These are phyloP conservation scores for Chaetodon trifasciatus DNA, from an alignment of 2,797 vertebrate genomes.

Conservation along the genomic window DNA sequence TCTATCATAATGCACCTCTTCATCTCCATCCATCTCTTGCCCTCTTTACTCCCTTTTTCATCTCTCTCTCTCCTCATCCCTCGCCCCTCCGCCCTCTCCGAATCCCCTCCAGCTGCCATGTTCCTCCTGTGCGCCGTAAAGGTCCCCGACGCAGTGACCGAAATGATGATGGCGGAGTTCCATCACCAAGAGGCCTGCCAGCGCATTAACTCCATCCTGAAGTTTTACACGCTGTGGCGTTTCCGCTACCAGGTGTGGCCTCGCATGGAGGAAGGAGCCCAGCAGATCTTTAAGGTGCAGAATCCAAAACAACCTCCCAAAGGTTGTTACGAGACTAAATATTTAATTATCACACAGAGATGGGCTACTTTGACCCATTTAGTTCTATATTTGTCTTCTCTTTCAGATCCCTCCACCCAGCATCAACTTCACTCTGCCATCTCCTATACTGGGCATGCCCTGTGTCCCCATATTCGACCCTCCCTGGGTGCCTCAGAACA, in stretches of 20 bases:
- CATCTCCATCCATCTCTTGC: not conserved
- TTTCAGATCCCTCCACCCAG: constrained; percentile 97
- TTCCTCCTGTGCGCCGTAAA: constrained; percentile 98
- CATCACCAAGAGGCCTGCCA: constrained; percentile 98
- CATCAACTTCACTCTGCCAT: constrained; percentile 99
- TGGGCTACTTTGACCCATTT: not conserved
- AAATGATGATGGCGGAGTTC: constrained; percentile 99
- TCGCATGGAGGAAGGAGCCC: constrained; percentile 98
- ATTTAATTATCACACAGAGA: not conserved
- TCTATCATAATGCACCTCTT: not conserved
- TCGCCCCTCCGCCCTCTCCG: not conserved
- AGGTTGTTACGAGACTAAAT: not conserved
- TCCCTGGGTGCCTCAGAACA: constrained; percentile 97
- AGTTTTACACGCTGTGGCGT: constrained; percentile 98
- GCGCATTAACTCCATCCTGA: constrained; percentile 95
- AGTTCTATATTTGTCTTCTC: not conserved
- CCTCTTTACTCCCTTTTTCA: not conserved
- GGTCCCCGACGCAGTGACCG: constrained; percentile 95
- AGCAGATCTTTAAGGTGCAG: constrained; percentile 98
- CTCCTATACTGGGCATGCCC: constrained; percentile 98
- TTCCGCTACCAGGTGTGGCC: constrained; percentile 99
- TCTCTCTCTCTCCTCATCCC: not conserved
- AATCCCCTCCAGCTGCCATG: constrained; percentile 91
- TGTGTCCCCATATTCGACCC: constrained; percentile 99
- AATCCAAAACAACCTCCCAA: too few relatives aligned